Evolutionary conservation across 2,797 vertebrate species (phyloP), one percentile per base, ranked within the genome.

Genomic region (Lacerta agilis): DNA sequence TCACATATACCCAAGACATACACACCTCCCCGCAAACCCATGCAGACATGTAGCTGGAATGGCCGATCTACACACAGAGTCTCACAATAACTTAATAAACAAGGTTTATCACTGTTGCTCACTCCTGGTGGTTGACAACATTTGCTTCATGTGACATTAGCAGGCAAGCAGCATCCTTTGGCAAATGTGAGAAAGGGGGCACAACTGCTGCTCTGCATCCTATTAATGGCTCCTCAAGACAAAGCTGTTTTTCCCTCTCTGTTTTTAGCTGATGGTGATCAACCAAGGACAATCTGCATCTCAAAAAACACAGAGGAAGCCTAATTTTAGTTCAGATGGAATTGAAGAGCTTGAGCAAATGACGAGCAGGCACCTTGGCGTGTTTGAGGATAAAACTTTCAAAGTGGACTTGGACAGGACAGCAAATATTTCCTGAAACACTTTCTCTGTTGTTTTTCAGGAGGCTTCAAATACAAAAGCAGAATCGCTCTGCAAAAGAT

Each of bases 311-410:
- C 77, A 55, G 61, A 93, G 77, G 79, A 93, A 93, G 85, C 64
- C 93, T 96, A 93, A 93, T 93, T 96, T 94, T 95, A 94, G 94
- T 77, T 58, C 73, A 9, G 45, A 90, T 87, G 91, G 94, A 94
- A 95, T 55, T 71, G 73, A 94, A 94, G 92, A 95, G 43, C 88
- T 88, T 84, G 55, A 85, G 88, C 87, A 92, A 93, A 93, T 0
- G 43, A 94, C 86, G 88, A 92, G 69, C 55, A 91, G 92, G 83
- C 84, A 91, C 76, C 85, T 91, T 87, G 82, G 86, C 73, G 55
- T 82, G 58, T 90, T 88, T 92, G 80, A 25, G 92, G 64, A 43
- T 90, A 27, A 41, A 23, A 45, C 49, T 80, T 67, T 91, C 69
- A 92, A 93, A 92, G 80, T 23, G 9, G 71, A 90, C 86, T 92